Percentiles rank a stretch among this genome's conserved stretches.
Conservation (phyloP, 2,113 vertebrate species). For the Castor canadensis region DNA sequence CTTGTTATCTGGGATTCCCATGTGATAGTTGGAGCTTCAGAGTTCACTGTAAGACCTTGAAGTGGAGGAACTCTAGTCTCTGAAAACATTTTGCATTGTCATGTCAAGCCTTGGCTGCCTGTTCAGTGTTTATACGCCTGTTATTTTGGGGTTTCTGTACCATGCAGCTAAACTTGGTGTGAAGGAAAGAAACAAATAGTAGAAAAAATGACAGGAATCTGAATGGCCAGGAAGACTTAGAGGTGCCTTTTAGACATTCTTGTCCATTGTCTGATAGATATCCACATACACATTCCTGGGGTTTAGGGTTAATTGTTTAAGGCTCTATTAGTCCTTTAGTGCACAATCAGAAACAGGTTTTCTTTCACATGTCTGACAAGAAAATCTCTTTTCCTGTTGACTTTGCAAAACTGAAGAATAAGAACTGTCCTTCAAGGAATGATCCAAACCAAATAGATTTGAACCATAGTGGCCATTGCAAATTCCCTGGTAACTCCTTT, state of each 20-base stretch:
- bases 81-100: too few species aligned
- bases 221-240: background rate
- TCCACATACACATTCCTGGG: fast-evolving
- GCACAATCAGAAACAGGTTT: background rate
- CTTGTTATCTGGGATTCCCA: background rate
- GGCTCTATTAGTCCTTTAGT: background rate
- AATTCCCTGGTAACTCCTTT: background rate
- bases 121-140: background rate
- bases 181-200: background rate
- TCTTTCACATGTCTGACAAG: background rate
- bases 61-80: background rate
- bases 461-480: background rate
- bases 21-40: too few species aligned
- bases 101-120: background rate
- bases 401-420: background rate
- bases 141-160: background rate
- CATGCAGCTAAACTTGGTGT: background rate
- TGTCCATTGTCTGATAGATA: background rate
- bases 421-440: background rate
- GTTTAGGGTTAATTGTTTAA: background rate
- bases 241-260: background rate
- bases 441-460: background rate
- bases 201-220: background rate
- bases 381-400: background rate
- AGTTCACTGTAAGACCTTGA: background rate